Evolutionary conservation across 23 tunicate species (phyloP), one percentile per base, ranked within the genome.

Genomic region (Ciona savignyi): DNA sequence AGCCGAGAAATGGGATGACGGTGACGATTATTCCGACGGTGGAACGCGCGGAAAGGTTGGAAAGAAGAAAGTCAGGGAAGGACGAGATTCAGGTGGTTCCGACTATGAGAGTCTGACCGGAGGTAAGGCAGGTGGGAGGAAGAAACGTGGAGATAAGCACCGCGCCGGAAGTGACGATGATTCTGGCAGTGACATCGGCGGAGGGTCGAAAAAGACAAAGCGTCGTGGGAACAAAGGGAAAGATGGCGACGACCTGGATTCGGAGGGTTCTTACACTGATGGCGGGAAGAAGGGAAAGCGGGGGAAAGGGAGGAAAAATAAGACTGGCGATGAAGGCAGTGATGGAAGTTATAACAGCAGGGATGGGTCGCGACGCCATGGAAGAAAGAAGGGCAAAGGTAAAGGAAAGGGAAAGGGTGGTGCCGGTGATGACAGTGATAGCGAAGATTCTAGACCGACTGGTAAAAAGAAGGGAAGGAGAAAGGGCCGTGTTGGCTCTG

Each of bases 81-180:
- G 93, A 74, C 49, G 81, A 1, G 72, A 73, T 27, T 48, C 51
- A 35, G 82, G 48, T 1, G 93, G 68, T 33, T 81, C 78, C 1
- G 86, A 87, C 15, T 51, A 75, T 67, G 82, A 70, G 63, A 77
- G 86, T 27, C 83, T 65, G 23, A 27, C 33, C 19, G 86, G 95
- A 4, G 60, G 73, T 22, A 87, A 76, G 64, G 68, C 68, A 32
- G 80, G 77, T 20, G 66, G 87, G 0, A 60, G 77, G 3, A 78
- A 70, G 51, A 85, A 80, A 25, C 64, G 81, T 0, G 65, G 79
- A 49, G 51, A 75, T n/a, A 63, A 70, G 0, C 33, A 56, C 0
- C 84, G 24, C 4, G 68, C 33, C 48, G 82, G 64, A 1, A 67
- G 71, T 31, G 87, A 82, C 24, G 73, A 77, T 62, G 72, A 72